Conservation (phyloP, 2,888 invertebrate species). For the Callyntrura guangdongensis region DNA sequence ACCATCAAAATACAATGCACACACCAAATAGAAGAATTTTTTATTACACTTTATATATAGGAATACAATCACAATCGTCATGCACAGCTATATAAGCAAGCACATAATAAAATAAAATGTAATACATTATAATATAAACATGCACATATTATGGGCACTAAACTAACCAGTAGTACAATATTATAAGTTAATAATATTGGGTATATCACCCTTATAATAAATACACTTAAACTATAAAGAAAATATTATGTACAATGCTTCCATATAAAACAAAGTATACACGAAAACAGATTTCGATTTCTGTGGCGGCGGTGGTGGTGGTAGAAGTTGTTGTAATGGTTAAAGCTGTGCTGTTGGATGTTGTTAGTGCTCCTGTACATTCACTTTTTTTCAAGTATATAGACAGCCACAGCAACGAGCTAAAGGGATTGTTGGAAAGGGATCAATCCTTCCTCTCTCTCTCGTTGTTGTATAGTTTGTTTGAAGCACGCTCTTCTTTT, state of each 20-base stretch:
- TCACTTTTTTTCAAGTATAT: conserved; percentile 46
- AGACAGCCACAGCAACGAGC: conserved; percentile 50
- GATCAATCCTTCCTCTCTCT: conserved; percentile 74
- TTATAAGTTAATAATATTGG: neutral
- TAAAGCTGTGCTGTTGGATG: neutral
- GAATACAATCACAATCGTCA: neutral
- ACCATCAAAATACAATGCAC: conserved; percentile 9
- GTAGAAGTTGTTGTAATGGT: neutral
- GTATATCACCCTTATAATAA: neutral
- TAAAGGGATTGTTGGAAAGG: conserved; percentile 76
- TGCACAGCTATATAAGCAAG: neutral
- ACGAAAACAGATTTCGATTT: conserved; percentile 5
- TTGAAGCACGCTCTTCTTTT: conserved; percentile 28
- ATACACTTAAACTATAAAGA: conserved; percentile 12
- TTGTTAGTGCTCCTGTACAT: conserved; percentile 1
- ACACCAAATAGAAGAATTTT: neutral
- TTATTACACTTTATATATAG: conserved; percentile 44
- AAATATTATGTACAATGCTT: neutral
- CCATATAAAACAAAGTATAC: neutral
- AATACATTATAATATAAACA: neutral
- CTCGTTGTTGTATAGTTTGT: neutral
- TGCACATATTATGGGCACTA: no score
- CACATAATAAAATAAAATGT: conserved; percentile 28
- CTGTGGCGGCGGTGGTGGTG: neutral
- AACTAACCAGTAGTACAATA: neutral